These are phyloP conservation scores for Drosophila ficusphila DNA, from an alignment of 1,140 invertebrate species.

Conservation along the genomic window DNA sequence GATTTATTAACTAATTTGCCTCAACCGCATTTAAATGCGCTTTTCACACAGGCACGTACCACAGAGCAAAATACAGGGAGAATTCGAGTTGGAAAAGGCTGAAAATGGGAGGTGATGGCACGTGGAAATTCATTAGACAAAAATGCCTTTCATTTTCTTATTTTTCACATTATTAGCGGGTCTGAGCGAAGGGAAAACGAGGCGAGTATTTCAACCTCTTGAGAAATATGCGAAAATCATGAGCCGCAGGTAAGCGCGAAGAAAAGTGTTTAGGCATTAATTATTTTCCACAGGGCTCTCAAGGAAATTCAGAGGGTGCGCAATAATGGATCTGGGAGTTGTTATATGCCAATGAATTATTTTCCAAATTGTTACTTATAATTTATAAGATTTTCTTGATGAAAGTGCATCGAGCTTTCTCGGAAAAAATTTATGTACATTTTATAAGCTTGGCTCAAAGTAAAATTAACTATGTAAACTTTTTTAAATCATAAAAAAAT, in stretches of 20 bases:
- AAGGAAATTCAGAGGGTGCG: conserved; percentile 12
- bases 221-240: conserved; percentile 68
- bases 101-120: conserved; percentile 26
- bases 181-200: background rate
- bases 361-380: conserved; percentile 18
- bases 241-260: conserved; percentile 19
- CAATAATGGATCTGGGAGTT: conserved; percentile 33
- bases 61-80: conserved; percentile 4
- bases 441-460: background rate
- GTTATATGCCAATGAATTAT: conserved; percentile 25
- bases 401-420: background rate
- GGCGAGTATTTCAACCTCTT: conserved; percentile 5
- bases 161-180: conserved; percentile 71
- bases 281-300: conserved; percentile 46
- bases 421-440: background rate
- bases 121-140: conserved; percentile 77
- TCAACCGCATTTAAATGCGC: conserved; percentile 76
- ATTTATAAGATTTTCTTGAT: conserved; percentile 2
- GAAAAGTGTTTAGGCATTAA: conserved; percentile 63
- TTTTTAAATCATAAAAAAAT: no score
- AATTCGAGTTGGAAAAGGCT: background rate
- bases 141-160: conserved; percentile 74
- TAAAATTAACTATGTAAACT: no score
- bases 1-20: conserved; percentile 82
- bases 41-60: conserved; percentile 63